Evolutionary conservation across 2,888 invertebrate genomes (phyloP), one percentile per base, ranked within the genome.

Genomic region (Cremastobaeus sp.): DNA sequence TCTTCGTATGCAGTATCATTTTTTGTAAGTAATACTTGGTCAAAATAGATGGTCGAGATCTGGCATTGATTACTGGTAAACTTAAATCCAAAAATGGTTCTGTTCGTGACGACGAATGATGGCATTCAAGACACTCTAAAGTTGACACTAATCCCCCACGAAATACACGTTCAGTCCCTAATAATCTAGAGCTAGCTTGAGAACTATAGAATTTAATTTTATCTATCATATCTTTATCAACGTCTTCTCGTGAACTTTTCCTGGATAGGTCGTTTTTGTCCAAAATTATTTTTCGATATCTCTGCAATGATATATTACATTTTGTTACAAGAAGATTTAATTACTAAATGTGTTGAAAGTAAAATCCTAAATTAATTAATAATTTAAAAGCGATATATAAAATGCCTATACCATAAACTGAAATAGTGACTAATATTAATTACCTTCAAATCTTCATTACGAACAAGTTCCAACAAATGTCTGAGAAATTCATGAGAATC

Each of bases 61-160:
- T 92, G 77, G 93, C 93, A 1, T 92, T 90, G 45, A 92, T 92
- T 14, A 98, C 94, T 0, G 98, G 97, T 72, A 99, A 90, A 70
- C 98, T 98, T 77, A 99, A 91, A 88, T 99, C 99, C 57, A 98
- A 90, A 88, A 99, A 99, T 82, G 94, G 94, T 88, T 99, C 99
- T 55, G 94, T 94, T 9, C 95, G 91, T 82, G 95, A 94, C 0
- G 97, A 97, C 8, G 94, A 92, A 88, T 96, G 93, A 72, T 92
- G 90, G 85, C 99, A 99, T 74, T 95, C 95, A 81, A 95, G 93
- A 86, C 98, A 99, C 66, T 95, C 93, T 32, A 96, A 89, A 0
- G 95, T 95, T 21, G 97, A 98, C 1, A 98, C 94, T 9, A 98
- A 90, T 82, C 94, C 93, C 0, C 99, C 99, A 20, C 97, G 94